A percentile compares a stretch with the other conserved stretches of the same genome.
phyloP scores from a whole-genome alignment of 2,113 vertebrate species.

The Pollimyrus isidori region DNA sequence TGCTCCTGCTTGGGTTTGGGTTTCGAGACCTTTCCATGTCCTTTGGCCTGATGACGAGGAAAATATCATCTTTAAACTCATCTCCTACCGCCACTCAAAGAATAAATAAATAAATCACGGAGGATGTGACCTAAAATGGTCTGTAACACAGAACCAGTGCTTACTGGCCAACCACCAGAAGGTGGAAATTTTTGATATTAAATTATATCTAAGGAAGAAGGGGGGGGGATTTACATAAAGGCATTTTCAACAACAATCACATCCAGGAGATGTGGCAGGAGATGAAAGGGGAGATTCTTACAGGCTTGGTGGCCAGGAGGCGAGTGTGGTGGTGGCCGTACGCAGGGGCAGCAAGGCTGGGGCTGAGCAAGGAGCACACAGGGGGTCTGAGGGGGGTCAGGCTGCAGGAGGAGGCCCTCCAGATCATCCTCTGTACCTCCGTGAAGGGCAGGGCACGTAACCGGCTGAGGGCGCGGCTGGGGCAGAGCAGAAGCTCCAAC shows the following conservation, averaged over 20 bases:
- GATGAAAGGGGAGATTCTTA: constrained; percentile 2
- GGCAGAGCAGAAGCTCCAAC: constrained; percentile 1
- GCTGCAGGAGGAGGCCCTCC: not conserved
- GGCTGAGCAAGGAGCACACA: not conserved
- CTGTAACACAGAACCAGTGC: not conserved
- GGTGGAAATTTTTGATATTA: not conserved
- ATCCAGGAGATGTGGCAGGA: not conserved
- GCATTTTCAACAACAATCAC: not conserved
- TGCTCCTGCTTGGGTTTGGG: constrained; percentile 49
- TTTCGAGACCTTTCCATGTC: constrained; percentile 39
- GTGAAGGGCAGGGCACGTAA: not conserved
- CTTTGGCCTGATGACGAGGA: constrained; percentile 41
- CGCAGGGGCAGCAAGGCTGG: not conserved
- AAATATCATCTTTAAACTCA: not conserved
- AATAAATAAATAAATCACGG: not conserved
- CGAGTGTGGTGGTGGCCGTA: not conserved
- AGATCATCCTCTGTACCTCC: constrained; percentile 20
- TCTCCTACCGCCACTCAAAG: not conserved
- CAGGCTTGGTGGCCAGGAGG: constrained; percentile 36
- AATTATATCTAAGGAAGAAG: not conserved
- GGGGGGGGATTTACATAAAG: no score
- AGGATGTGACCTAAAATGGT: not conserved
- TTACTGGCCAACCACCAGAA: not conserved
- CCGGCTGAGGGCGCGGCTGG: not conserved
- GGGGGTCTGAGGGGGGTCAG: not conserved